Base-by-base conservation (phyloP, 2,888 invertebrate genomes). In the Chirona hameri region DNA sequence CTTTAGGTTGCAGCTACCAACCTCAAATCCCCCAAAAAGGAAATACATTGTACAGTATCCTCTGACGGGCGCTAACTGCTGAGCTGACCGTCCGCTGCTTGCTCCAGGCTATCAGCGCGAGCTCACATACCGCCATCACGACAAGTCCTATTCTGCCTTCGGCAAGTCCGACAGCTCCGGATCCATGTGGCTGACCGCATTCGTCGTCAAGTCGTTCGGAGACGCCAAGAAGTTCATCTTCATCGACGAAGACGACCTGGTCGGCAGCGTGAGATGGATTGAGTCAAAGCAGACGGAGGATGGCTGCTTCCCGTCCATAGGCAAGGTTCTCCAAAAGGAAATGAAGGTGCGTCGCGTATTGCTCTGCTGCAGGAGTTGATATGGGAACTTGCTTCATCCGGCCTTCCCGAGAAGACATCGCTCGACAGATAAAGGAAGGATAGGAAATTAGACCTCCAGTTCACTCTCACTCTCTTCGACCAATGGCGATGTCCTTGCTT, bases 71-170 rank as follows among this genome's bases (percentile, higher is more conserved):
- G 2, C 2, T 39, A 39, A 5, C 39, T 39, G 39, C 39, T 39
- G 15, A 52, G 52, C 52, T 52, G 52, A 52, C 18, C 39, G 52
- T 52, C 12, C 12, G 18, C 18, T 52, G 12, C 7, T 72, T 9
- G 18, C 85, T 85, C 18, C 88, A 91, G 95, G 95, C 1, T 95
- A 94, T 86, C 94, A 94, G 86, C 91, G 93, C 15, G 93, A 95
- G 86, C 88, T 95, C 83, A 93, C 92, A 83, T 95, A 94, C 87
- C 90, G 91, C 80, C 94, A 93, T 85, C 89, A 90, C 0, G 92
- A 93, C 83, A 95, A 95, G 0, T 94, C 94, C 0, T 95, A 94
- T 88, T 94, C 94, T 79, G 94, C 95, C 0, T 95, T 95, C 86
- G 94, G 95, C 0, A 83, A 86, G 24, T 89, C 91, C 12, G 88